A percentile compares a stretch with the other conserved stretches of the same genome.
Conservation (phyloP, 1,140 invertebrate genomes). For the Ceratina calcarata region DNA sequence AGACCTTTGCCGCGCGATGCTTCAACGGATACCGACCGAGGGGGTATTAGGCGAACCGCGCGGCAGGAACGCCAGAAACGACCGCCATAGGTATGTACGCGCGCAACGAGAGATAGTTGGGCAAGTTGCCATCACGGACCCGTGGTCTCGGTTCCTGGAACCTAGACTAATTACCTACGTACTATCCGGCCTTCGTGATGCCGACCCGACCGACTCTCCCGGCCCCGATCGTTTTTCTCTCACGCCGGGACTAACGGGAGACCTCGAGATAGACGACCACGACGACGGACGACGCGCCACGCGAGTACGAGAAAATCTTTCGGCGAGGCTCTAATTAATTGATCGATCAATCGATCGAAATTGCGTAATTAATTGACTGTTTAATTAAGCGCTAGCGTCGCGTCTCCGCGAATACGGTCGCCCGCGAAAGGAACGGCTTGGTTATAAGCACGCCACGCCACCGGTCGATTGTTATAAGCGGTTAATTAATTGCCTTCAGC, state of each 20-base stretch:
- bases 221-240: constrained; percentile 54
- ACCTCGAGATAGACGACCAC: not conserved
- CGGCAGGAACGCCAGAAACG: constrained; percentile 24
- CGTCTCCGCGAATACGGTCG: not conserved
- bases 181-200: constrained; percentile 49
- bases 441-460: not conserved
- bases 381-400: constrained; percentile 35
- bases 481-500: constrained; percentile 35
- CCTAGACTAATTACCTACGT: constrained; percentile 74
- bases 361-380: constrained; percentile 47
- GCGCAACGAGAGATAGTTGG: constrained; percentile 49
- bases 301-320: constrained; percentile 9
- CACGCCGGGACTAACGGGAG: constrained; percentile 14
- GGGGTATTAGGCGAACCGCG: no score
- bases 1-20: not conserved
- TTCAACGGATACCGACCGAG: not conserved
- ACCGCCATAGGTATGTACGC: constrained; percentile 9
- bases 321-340: constrained; percentile 37
- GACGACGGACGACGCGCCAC: not conserved
- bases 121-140: constrained; percentile 59
- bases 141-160: constrained; percentile 51
- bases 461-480: constrained; percentile 15
- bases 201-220: constrained; percentile 52
- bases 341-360: constrained; percentile 27
- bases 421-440: not conserved